phyloP scores from a whole-genome alignment of 2,888 invertebrate genomes.

The Willowsia nigromaculata region DNA sequence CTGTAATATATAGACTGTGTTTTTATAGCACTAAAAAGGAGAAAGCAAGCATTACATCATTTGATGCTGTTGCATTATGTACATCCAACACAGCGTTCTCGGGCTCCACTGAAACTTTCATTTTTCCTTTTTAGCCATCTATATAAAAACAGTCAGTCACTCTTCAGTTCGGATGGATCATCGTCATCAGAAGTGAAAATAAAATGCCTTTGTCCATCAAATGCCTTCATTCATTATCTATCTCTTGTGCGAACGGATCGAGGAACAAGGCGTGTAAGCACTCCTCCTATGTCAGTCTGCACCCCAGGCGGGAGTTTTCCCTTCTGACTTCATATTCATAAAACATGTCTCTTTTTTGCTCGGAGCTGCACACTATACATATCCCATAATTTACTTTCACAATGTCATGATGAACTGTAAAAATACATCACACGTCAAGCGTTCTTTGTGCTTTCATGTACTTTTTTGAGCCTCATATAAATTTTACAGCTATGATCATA shows the following conservation, averaged over 20 bases:
- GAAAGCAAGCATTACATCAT: neutral
- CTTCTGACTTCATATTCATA: slow-evolving; percentile 9
- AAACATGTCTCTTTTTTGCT: neutral
- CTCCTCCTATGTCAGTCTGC: neutral
- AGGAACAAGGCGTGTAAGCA: neutral
- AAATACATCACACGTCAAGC: slow-evolving; percentile 5
- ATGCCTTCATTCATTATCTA: slow-evolving; percentile 71
- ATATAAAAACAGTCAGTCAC: neutral
- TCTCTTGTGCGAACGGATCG: slow-evolving; percentile 52
- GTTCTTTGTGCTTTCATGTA: neutral
- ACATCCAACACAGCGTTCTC: neutral
- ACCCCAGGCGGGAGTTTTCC: slow-evolving; percentile 43
- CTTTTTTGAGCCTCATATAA: neutral
- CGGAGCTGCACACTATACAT: neutral
- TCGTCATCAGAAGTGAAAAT: slow-evolving; percentile 50
- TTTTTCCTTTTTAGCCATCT: neutral
- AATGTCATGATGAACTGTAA: neutral
- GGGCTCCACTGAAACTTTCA: neutral
- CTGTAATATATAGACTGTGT: neutral
- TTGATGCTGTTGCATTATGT: neutral
- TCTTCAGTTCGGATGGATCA: slow-evolving; percentile 37
- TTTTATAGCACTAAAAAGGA: neutral
- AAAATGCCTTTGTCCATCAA: slow-evolving; percentile 66
- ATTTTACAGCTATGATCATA: neutral
- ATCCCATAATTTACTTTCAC: neutral